A percentile compares a stretch with the other conserved stretches of the same genome.
phyloP scores from a whole-genome alignment of 2,113 vertebrate species.

The Saimiri boliviensis region DNA sequence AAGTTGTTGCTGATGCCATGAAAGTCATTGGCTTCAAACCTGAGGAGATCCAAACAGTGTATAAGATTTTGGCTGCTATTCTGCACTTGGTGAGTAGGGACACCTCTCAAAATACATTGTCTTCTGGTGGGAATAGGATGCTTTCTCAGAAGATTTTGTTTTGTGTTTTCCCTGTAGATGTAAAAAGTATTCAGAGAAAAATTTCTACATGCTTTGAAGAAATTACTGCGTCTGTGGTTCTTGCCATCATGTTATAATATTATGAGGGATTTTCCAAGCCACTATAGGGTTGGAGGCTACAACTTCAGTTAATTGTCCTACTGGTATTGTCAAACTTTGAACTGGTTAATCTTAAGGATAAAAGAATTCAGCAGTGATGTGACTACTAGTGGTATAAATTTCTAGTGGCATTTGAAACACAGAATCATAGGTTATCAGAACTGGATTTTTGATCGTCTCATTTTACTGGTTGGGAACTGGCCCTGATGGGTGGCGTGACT shows the following conservation, averaged over 20 bases:
- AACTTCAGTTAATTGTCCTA: neutral
- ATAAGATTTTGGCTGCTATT: constrained; percentile 95
- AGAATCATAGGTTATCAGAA: neutral
- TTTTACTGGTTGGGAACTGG: neutral
- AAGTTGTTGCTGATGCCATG: constrained; percentile 97
- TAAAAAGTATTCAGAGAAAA: constrained; percentile 16
- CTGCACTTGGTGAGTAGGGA: constrained; percentile 92
- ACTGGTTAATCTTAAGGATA: neutral
- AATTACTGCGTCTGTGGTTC: neutral
- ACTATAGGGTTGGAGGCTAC: neutral
- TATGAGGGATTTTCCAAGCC: neutral
- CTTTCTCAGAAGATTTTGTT: neutral
- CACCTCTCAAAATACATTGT: neutral
- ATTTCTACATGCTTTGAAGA: constrained; percentile 14
- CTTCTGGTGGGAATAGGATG: neutral
- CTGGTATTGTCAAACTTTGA: neutral
- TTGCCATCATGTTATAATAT: neutral
- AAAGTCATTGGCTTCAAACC: constrained; percentile 97
- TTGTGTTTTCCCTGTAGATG: neutral
- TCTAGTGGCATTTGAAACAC: neutral
- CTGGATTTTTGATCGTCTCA: neutral
- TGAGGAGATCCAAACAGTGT: constrained; percentile 96
- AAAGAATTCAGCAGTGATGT: neutral
- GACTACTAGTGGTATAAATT: neutral
- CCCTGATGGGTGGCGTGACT: neutral